Evolutionary conservation across 1,140 invertebrate genomes (phyloP).

Genomic region (Riptortus pedestris): DNA sequence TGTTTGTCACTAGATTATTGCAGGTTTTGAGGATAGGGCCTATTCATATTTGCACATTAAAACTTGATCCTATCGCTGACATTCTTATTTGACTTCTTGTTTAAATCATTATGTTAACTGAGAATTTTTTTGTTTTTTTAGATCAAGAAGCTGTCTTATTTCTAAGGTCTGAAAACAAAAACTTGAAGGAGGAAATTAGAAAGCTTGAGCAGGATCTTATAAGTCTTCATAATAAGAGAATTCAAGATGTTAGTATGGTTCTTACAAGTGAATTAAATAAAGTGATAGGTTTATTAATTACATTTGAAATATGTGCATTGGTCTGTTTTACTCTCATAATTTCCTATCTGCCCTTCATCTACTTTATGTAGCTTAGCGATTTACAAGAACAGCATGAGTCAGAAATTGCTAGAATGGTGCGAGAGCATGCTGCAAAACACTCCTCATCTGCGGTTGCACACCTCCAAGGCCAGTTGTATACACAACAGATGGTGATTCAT

Average conservation of each 20-base stretch:
- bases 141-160: slow-evolving; percentile 39
- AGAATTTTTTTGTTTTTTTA: too few relatives aligned
- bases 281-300: slow-evolving; percentile 1
- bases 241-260: slow-evolving; percentile 54
- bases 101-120: too few relatives aligned
- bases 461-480: slow-evolving; percentile 40
- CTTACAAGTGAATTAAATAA: slow-evolving; percentile 13
- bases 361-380: slow-evolving; percentile 48
- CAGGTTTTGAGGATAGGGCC: too few relatives aligned
- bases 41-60: too few relatives aligned
- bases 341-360: slow-evolving; percentile 11
- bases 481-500: slow-evolving; percentile 44
- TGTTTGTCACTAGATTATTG: too few relatives aligned
- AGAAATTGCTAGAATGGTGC: slow-evolving; percentile 47
- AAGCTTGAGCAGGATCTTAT: slow-evolving; percentile 52
- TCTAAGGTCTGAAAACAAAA: slow-evolving; percentile 45
- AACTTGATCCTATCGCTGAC: too few relatives aligned
- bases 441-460: slow-evolving; percentile 39
- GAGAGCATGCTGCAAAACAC: slow-evolving; percentile 40
- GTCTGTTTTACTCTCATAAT: slow-evolving; percentile 14
- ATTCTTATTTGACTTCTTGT: too few relatives aligned
- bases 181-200: slow-evolving; percentile 48
- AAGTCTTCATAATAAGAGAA: slow-evolving; percentile 56
- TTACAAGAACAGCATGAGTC: slow-evolving; percentile 65
- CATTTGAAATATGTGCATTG: slow-evolving; percentile 12